Evolutionary conservation across 37 sponge, comb jelly and placozoan species (phyloP).

Genomic region (Cliona cf. orientalis): DNA sequence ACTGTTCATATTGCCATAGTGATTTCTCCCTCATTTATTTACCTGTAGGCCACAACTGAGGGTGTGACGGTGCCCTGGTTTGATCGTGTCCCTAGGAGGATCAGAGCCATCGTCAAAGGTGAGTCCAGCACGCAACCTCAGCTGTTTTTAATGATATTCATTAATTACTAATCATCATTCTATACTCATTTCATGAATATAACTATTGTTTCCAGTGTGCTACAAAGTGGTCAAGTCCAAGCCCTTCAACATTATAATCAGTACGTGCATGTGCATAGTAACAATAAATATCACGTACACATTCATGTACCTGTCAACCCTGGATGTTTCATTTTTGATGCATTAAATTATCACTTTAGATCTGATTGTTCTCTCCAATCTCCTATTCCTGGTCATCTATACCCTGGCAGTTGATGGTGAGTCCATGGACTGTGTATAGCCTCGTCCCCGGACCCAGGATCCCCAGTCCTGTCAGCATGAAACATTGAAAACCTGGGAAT

Average conservation of each 20-base stretch:
- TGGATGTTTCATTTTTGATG: no score
- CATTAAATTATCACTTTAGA: slow-evolving; percentile 40
- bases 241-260: slow-evolving; percentile 27
- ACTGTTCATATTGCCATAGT: no score
- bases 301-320: no score
- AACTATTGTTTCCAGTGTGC: no score
- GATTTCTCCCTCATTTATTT: no score
- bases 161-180: no score
- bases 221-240: slow-evolving; percentile 16
- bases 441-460: no score
- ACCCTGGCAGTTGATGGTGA: slow-evolving; percentile 14
- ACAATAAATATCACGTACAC: neutral
- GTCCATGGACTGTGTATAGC: no score
- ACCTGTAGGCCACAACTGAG: neutral
- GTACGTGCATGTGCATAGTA: neutral
- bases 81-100: neutral
- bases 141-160: no score
- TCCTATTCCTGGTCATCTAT: slow-evolving; percentile 46
- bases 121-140: neutral
- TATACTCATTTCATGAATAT: no score
- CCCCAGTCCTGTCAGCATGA: no score
- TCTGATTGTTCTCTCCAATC: slow-evolving; percentile 35
- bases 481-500: no score
- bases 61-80: slow-evolving; percentile 15
- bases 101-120: slow-evolving; percentile 7